phyloP scores from a whole-genome alignment of 2,888 invertebrate species.

The Silvanus unidentatus region DNA sequence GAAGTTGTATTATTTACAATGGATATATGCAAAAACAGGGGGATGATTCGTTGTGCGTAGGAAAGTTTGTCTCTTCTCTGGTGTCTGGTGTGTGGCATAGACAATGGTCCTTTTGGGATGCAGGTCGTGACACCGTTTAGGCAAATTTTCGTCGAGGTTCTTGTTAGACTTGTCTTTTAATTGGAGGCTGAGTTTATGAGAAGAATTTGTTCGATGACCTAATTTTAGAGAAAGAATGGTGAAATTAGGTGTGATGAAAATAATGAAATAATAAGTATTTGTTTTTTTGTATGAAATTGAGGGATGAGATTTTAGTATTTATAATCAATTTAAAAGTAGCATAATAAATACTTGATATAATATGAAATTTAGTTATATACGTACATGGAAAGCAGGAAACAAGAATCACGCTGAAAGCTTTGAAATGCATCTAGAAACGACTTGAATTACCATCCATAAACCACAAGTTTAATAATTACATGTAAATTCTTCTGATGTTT shows the following conservation, averaged over 20 bases:
- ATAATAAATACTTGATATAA: conserved; percentile 1
- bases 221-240: too few species aligned
- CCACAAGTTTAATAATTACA: conserved; percentile 41
- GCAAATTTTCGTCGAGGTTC: conserved; percentile 14
- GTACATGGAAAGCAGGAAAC: conserved; percentile 36
- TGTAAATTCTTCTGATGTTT: conserved; percentile 43
- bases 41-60: too few species aligned
- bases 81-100: conserved; percentile 12
- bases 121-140: conserved; percentile 30
- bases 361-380: conserved; percentile 35
- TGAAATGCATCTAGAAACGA: conserved; percentile 34
- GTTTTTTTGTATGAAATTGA: too few species aligned
- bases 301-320: too few species aligned
- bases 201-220: too few species aligned
- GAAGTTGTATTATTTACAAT: too few species aligned
- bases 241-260: too few species aligned
- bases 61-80: too few species aligned
- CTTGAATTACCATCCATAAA: conserved; percentile 37
- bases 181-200: conserved; percentile 4
- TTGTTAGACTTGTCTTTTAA: conserved; percentile 11
- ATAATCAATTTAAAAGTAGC: neutral
- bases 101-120: conserved; percentile 27
- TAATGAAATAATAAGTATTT: too few species aligned
- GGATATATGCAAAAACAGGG: too few species aligned
- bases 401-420: conserved; percentile 38